Evolutionary conservation across 2,888 invertebrate species (phyloP), one percentile per base, ranked within the genome.

Genomic region (Pandemis cinnamomeana): DNA sequence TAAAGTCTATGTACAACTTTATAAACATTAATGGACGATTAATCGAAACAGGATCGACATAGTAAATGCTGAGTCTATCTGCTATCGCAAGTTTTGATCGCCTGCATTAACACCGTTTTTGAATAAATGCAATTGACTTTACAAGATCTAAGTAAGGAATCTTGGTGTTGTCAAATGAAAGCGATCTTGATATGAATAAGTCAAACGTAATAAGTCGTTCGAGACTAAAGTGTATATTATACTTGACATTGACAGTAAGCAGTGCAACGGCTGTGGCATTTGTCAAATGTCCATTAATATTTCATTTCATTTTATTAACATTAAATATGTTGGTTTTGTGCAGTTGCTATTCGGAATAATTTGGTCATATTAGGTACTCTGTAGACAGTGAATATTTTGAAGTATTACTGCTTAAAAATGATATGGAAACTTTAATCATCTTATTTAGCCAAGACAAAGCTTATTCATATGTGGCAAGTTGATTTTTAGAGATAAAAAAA

Each of bases 251-350:
- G 89, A 88, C 88, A 86, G 75, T 89, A 87, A 89, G 81, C 81
- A 84, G 86, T 91, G 92, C 91, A 91, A 78, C 77, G 88, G 87
- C 87, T 86, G 82, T 82, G 78, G 78, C 87, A 90, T 92, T 90
- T 91, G 90, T 92, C 91, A 91, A 85, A 80, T 84, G 82, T 71
- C 77, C 82, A 89, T 89, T 80, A 86, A 91, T 90, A 80, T 87
- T 88, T 89, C 86, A 89, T 89, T 81, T 20, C n/a, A 0, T 41
- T 46, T 53, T 70, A 58, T 70, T 62, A 53, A 70, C 64, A 66
- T 73, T 27, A 27, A 70, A 53, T 66, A 15, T 70, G 55, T 74
- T 66, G 41, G 27, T 69, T 70, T 48, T 67, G 64, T 71, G 72
- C 72, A 75, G 67, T 71, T 62, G 62, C 48, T 20, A 42, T 64